Conservation (phyloP, 2,888 invertebrate genomes). For the Plagiodera versicolora region DNA sequence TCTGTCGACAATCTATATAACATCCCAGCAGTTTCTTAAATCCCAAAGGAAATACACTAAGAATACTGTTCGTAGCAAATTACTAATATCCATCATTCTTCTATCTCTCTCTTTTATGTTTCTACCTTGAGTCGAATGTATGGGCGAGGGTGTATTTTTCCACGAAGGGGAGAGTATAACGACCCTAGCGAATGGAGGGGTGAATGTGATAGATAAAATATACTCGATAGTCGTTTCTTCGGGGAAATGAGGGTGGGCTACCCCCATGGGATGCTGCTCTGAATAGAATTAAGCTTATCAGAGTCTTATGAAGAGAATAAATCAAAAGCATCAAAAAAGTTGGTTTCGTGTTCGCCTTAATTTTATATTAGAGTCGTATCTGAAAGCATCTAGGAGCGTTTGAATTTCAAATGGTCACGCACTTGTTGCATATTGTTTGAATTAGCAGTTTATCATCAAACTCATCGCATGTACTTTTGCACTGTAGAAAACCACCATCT, state of each 20-base stretch:
- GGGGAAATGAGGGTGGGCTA: constrained; percentile 7
- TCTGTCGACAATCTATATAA: too few species aligned
- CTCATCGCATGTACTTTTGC: too few species aligned
- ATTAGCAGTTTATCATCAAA: too few species aligned
- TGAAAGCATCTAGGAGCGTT: background rate
- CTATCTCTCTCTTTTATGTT: background rate
- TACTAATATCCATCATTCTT: background rate
- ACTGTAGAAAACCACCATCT: too few species aligned
- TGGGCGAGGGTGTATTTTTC: constrained; percentile 21
- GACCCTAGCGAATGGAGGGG: constrained; percentile 8
- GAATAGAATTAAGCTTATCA: background rate
- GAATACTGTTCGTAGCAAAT: background rate
- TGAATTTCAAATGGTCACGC: too few species aligned
- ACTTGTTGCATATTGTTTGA: too few species aligned
- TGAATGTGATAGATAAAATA: constrained; percentile 18
- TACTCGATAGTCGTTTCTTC: constrained; percentile 8
- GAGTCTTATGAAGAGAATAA: background rate
- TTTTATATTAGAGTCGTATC: background rate
- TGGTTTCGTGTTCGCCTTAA: background rate
- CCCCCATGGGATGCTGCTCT: background rate
- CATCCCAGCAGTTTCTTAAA: too few species aligned
- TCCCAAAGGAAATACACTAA: background rate
- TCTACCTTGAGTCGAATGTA: constrained; percentile 35
- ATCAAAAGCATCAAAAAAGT: background rate
- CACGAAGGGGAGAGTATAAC: constrained; percentile 18